Conservation (phyloP, 2,113 vertebrate genomes). For the Eira barbara region DNA sequence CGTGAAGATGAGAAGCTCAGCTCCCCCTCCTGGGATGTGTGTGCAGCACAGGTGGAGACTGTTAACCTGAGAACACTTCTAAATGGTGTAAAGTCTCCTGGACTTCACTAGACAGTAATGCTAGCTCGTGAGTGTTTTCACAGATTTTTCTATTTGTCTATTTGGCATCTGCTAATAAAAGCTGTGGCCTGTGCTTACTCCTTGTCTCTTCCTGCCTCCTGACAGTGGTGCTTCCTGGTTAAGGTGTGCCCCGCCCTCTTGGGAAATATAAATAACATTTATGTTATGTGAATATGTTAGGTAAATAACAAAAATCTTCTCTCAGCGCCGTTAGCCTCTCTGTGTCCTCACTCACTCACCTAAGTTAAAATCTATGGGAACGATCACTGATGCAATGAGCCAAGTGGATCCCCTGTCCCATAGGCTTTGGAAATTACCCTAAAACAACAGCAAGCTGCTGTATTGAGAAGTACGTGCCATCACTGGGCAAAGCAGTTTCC, state of each 20-base stretch:
- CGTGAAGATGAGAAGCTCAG: not conserved
- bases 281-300: too few species aligned
- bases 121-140: not conserved
- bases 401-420: not conserved
- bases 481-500: not conserved
- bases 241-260: not conserved
- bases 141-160: not conserved
- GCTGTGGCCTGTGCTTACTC: not conserved
- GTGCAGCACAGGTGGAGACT: not conserved
- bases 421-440: not conserved
- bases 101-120: not conserved
- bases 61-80: not conserved
- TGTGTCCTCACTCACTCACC: not conserved
- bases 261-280: not conserved
- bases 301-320: not conserved
- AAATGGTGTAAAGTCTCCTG: not conserved
- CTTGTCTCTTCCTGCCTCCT: not conserved
- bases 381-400: not conserved
- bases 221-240: not conserved
- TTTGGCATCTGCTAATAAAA: not conserved
- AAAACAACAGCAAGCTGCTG: not conserved
- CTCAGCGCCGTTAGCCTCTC: not conserved
- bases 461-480: not conserved
- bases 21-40: not conserved
- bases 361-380: not conserved